phyloP scores from a whole-genome alignment of 2,888 invertebrate genomes.

The Flexamia atlantica region DNA sequence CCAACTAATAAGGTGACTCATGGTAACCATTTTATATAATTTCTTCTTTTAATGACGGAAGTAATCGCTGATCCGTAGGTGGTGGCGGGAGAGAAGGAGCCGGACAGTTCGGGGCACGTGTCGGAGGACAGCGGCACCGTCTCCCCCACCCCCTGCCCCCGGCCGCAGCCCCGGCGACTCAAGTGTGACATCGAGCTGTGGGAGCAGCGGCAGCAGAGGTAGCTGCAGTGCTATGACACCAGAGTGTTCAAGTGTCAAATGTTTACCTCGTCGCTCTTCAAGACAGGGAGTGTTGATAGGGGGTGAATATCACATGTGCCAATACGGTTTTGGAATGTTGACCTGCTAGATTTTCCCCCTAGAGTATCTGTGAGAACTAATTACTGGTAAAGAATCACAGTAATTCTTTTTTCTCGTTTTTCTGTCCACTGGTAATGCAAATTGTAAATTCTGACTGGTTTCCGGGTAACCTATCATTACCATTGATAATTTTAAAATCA shows the following conservation, averaged over 20 bases:
- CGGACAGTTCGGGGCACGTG: constrained; percentile 60
- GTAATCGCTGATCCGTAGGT: neutral
- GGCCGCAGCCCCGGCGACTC: neutral
- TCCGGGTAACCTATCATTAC: too few species aligned
- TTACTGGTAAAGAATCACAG: too few species aligned
- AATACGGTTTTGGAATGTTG: neutral
- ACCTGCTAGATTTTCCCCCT: neutral
- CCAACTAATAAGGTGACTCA: too few species aligned
- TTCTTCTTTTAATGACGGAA: too few species aligned
- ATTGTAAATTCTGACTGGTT: too few species aligned
- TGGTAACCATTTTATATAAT: too few species aligned
- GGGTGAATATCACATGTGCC: too few species aligned
- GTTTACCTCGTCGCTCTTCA: neutral
- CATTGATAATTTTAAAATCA: too few species aligned
- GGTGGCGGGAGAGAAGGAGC: neutral
- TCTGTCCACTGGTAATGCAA: too few species aligned
- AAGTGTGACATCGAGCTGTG: constrained; percentile 62
- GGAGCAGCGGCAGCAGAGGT: constrained; percentile 59
- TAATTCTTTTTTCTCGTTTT: too few species aligned
- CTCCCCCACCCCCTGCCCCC: constrained; percentile 60
- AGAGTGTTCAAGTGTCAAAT: too few species aligned
- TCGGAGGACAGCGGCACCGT: constrained; percentile 64
- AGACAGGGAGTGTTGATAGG: neutral
- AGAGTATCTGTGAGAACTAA: too few species aligned
- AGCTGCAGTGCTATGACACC: neutral